These are phyloP conservation scores for Coreoperca whiteheadi DNA, from an alignment of 2,113 vertebrate genomes.

Conservation along the genomic window DNA sequence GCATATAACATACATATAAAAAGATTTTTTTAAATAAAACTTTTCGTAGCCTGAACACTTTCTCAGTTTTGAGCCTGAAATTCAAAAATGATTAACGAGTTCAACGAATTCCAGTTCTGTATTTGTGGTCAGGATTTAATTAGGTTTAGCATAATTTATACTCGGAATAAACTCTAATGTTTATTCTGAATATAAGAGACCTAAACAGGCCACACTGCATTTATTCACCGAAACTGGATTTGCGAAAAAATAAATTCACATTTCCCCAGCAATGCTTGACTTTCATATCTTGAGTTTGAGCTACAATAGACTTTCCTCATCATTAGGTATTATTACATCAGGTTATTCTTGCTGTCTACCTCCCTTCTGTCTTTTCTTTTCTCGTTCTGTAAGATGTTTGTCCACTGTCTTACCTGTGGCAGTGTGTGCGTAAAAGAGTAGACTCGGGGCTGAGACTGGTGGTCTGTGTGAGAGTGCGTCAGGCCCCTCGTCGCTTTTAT, in stretches of 20 bases:
- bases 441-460: constrained; percentile 68
- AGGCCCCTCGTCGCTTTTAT: constrained; percentile 76
- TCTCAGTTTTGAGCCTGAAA: background rate
- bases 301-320: background rate
- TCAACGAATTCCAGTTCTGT: too few relatives aligned
- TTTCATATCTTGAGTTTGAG: background rate
- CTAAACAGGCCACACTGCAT: background rate
- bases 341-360: background rate
- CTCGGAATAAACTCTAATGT: background rate
- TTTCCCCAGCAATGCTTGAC: constrained; percentile 12
- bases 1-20: background rate
- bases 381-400: constrained; percentile 45
- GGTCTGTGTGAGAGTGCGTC: constrained; percentile 68
- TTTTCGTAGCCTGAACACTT: background rate
- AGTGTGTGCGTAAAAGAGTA: constrained; percentile 76
- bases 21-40: background rate
- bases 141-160: background rate
- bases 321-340: background rate
- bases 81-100: too few relatives aligned
- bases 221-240: background rate
- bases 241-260: background rate
- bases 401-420: constrained; percentile 78
- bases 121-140: background rate
- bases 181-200: background rate
- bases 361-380: constrained; percentile 4